Percentiles rank a stretch among this genome's conserved stretches.
These are phyloP conservation scores for Euura saliciscinereae DNA, from an alignment of 1,140 invertebrate species.

Conservation along the genomic window DNA sequence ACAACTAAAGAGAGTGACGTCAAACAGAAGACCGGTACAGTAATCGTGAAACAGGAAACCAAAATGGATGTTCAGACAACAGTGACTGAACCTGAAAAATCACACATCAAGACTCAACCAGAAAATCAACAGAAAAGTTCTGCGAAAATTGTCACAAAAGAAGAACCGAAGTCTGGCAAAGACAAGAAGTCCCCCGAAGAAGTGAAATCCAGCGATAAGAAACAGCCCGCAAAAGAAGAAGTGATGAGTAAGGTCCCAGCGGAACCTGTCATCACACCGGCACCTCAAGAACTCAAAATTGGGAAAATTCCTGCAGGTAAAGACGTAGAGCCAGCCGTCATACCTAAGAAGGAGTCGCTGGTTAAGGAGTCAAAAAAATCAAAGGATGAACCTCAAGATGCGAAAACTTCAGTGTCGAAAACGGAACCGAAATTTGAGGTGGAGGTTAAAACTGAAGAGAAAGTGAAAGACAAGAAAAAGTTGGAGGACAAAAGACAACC, in stretches of 20 bases:
- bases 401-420: not conserved
- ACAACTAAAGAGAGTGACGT: not conserved
- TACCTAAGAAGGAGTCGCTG: constrained; percentile 5
- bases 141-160: not conserved
- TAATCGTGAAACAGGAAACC: not conserved
- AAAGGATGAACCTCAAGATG: not conserved
- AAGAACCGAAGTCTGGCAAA: not conserved
- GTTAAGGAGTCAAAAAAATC: constrained; percentile 2
- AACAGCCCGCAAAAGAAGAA: not conserved
- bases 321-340: not conserved
- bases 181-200: not conserved
- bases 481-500: not conserved
- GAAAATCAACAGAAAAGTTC: not conserved
- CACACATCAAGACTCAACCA: not conserved
- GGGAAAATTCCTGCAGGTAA: not conserved
- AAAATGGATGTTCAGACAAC: not conserved
- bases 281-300: not conserved
- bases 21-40: not conserved
- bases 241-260: not conserved
- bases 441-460: constrained; percentile 12
- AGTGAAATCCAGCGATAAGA: not conserved
- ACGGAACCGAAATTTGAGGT: not conserved
- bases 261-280: not conserved
- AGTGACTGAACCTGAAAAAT: not conserved
- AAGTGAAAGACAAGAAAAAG: not conserved